These are phyloP conservation scores for Lethocerus indicus DNA, from an alignment of 1,140 invertebrate species.

Conservation along the genomic window DNA sequence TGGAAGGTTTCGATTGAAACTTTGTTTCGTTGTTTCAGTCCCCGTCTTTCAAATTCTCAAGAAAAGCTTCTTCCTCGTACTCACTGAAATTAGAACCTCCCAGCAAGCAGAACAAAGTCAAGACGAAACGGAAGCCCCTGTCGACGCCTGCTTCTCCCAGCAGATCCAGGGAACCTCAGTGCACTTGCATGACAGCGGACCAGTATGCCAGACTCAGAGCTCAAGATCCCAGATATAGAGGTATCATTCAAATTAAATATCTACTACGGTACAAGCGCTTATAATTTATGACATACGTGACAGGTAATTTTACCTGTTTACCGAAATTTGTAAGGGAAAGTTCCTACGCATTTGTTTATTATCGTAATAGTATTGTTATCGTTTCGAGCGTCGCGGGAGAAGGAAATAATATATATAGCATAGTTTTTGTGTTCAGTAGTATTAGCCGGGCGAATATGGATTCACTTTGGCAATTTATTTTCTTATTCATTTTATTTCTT, in stretches of 20 bases:
- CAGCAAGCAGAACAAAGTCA: constrained; percentile 61
- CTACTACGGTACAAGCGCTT: neutral
- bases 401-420: no score
- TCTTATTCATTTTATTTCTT: no score
- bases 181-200: constrained; percentile 88
- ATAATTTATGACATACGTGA: neutral
- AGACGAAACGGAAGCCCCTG: constrained; percentile 66
- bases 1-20: no score
- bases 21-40: constrained; percentile 52
- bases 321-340: no score
- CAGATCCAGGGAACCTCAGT: constrained; percentile 72
- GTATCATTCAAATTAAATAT: constrained; percentile 20
- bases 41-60: constrained; percentile 90
- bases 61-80: constrained; percentile 92
- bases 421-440: no score
- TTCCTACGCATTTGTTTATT: no score
- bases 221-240: constrained; percentile 69
- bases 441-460: no score
- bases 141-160: constrained; percentile 89
- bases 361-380: no score
- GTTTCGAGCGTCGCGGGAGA: no score
- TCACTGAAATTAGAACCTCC: constrained; percentile 82
- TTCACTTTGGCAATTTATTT: no score
- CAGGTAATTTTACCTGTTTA: no score
- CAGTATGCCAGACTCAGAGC: constrained; percentile 69